phyloP scores from a whole-genome alignment of 2,113 vertebrate genomes.

The Hymenochirus boettgeri region DNA sequence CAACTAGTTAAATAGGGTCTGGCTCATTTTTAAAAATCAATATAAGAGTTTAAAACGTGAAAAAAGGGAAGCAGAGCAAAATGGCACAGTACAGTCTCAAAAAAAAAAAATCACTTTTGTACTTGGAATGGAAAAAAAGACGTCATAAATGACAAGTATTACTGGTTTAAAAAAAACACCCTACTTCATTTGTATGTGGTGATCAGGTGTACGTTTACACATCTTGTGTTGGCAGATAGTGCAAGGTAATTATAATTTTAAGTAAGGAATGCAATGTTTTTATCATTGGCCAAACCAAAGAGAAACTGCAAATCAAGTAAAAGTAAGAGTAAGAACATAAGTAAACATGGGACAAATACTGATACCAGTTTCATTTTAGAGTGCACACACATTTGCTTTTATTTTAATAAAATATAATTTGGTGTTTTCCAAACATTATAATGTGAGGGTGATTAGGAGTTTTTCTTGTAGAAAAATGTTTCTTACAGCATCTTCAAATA shows the following conservation, averaged over 20 bases:
- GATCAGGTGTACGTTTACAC: not conserved
- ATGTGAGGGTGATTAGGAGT: too few relatives aligned
- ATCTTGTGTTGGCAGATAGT: conserved; percentile 1
- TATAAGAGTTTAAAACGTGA: conserved; percentile 16
- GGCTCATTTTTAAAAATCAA: conserved; percentile 32
- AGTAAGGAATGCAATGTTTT: conserved; percentile 3
- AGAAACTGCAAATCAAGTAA: too few relatives aligned
- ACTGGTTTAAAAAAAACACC: not conserved
- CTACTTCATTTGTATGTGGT: conserved; percentile 19
- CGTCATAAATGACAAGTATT: not conserved
- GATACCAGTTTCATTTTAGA: too few relatives aligned
- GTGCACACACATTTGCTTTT: too few relatives aligned
- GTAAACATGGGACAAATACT: too few relatives aligned
- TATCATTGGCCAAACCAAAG: too few relatives aligned
- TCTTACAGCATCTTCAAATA: too few relatives aligned
- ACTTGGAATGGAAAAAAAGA: too few relatives aligned
- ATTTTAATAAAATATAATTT: too few relatives aligned
- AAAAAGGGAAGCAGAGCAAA: conserved; percentile 3
- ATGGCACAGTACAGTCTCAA: not conserved
- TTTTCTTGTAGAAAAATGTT: too few relatives aligned
- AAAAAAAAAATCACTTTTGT: conserved; percentile 19
- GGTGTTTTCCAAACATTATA: too few relatives aligned
- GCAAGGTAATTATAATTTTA: conserved; percentile 1
- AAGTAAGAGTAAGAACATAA: too few relatives aligned
- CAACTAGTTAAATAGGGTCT: conserved; percentile 16